Evolutionary conservation across 2,888 invertebrate genomes (phyloP).

Genomic region (Eristalinus aeneus): DNA sequence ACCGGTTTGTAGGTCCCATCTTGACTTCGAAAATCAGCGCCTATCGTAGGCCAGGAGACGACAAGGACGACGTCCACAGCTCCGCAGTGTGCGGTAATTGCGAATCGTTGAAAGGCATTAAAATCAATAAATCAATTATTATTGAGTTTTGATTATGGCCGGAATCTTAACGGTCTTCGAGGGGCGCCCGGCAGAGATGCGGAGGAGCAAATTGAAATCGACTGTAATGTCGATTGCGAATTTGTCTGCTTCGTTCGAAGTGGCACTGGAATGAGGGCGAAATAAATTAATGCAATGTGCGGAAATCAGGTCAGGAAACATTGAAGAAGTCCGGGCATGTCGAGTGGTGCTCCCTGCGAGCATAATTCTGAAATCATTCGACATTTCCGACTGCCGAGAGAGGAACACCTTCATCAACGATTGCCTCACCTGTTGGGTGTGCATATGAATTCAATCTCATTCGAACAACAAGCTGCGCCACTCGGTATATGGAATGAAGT

Average conservation of each 20-base stretch:
- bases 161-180: constrained; percentile 20
- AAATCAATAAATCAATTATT: constrained; percentile 71
- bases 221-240: constrained; percentile 60
- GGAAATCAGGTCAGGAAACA: constrained; percentile 9
- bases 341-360: background rate
- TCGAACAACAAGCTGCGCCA: background rate
- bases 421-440: background rate
- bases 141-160: constrained; percentile 61
- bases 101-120: constrained; percentile 51
- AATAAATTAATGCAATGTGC: constrained; percentile 15
- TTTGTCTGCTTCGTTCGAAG: constrained; percentile 40
- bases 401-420: background rate
- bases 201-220: constrained; percentile 54
- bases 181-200: background rate
- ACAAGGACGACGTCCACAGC: background rate
- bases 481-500: background rate
- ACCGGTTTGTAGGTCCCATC: constrained; percentile 26
- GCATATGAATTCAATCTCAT: background rate
- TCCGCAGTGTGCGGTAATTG: constrained; percentile 41
- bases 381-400: background rate
- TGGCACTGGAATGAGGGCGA: constrained; percentile 10
- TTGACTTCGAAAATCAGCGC: constrained; percentile 48
- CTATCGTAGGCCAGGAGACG: background rate
- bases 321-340: background rate
- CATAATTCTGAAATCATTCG: background rate